phyloP scores from a whole-genome alignment of 2,797 vertebrate genomes.

The Distichodus sexfasciatus region DNA sequence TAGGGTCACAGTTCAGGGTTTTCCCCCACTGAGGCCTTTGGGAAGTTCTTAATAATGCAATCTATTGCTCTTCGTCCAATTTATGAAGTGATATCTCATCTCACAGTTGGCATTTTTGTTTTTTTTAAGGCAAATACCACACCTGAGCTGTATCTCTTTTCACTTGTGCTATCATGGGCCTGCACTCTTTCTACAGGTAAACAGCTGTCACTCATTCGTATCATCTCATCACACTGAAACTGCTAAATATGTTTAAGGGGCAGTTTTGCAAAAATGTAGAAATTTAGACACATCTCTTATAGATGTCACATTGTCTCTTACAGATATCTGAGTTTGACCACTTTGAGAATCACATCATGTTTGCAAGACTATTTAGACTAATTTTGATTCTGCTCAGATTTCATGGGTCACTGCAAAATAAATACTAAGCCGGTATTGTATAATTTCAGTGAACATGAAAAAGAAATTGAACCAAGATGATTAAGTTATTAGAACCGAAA shows the following conservation, averaged over 20 bases:
- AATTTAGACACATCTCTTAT: too few relatives aligned
- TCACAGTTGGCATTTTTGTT: not conserved
- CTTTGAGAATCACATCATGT: too few relatives aligned
- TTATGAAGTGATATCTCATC: not conserved
- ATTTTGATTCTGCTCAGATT: too few relatives aligned
- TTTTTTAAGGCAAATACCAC: conserved; percentile 69
- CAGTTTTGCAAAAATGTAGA: too few relatives aligned
- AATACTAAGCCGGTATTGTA: not conserved
- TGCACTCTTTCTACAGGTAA: conserved; percentile 71
- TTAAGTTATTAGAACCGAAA: too few relatives aligned
- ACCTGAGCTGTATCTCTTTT: conserved; percentile 73
- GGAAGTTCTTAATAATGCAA: too few relatives aligned
- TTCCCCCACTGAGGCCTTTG: too few relatives aligned
- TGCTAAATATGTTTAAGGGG: not conserved
- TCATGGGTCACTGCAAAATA: too few relatives aligned
- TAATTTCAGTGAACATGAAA: not conserved
- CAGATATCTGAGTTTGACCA: too few relatives aligned
- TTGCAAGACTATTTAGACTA: too few relatives aligned
- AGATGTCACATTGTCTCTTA: too few relatives aligned
- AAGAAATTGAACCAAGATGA: not conserved
- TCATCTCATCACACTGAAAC: not conserved
- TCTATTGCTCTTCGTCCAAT: not conserved
- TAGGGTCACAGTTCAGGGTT: too few relatives aligned
- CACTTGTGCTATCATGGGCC: conserved; percentile 61
- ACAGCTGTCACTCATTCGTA: not conserved